Evolutionary conservation across 2,113 vertebrate genomes (phyloP), one percentile per base, ranked within the genome.

Genomic region (Rhineura floridana): DNA sequence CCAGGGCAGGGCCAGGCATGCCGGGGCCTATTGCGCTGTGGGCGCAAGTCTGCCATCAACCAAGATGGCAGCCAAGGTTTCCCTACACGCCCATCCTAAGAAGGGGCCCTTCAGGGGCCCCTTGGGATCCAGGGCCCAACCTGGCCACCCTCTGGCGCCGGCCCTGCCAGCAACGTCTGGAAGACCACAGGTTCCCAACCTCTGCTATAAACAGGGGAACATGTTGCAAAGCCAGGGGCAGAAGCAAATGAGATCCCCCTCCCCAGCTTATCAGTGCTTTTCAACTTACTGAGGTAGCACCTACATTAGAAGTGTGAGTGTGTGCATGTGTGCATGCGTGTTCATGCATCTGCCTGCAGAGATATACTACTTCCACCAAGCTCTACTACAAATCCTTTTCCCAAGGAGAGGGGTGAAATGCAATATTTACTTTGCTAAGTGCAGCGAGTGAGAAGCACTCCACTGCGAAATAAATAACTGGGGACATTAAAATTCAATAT

Each of bases 401-500:
- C 63, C 92, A 55, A 87, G 84, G 81, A 93, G 87, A 92, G 87
- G 89, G 85, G 91, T 75, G 87, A 90, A 65, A 50, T 19, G 84
- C 70, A 63, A 33, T 91, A 72, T 91, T 93, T 90, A 91, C 86
- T 85, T 6, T 87, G 82, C 85, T 42, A 84, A 89, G 59, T 50
- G 39, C 4, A 59, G 42, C 4, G 42, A 93, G 75, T 6, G 81
- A 91, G 82, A 84, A 83, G 87, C 82, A 62, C 73, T 87, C 87
- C 85, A 2, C 46, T n/a, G 89, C 63, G 88, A 93, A 91, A 91
- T 69, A 83, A 92, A 94, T 91, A 82, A 90, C 89, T 86, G 89
- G 84, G 36, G 0, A 69, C 50, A 84, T 91, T 78, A 73, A 94
- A 94, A 89, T 93, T 70, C 87, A 85, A 83, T 86, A 48, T 86